A percentile compares a stretch with the other conserved stretches of the same genome.
phyloP scores from a whole-genome alignment of 2,888 invertebrate species.

The Nephrotoma guestfalica region DNA sequence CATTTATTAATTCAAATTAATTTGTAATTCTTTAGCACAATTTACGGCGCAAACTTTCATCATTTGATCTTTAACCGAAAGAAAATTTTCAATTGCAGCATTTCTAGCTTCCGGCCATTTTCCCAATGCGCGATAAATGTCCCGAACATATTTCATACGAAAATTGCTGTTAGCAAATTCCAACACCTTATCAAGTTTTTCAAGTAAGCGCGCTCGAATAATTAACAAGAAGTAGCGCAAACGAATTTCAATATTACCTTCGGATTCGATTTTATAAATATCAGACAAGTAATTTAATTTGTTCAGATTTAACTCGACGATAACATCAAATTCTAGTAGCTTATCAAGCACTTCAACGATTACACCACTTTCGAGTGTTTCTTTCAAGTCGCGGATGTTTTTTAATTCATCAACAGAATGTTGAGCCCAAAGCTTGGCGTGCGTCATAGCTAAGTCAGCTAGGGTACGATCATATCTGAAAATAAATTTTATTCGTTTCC shows the following conservation, averaged over 20 bases:
- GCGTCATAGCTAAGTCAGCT: slow-evolving; percentile 41
- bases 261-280: slow-evolving; percentile 46
- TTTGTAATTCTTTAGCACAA: slow-evolving; percentile 55
- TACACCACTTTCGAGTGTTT: slow-evolving; percentile 45
- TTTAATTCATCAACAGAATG: slow-evolving; percentile 32
- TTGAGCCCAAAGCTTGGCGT: slow-evolving; percentile 41
- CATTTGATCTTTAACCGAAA: slow-evolving; percentile 55
- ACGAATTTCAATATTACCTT: slow-evolving; percentile 65
- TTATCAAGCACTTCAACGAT: slow-evolving; percentile 51
- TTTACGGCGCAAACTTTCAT: slow-evolving; percentile 68
- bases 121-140: slow-evolving; percentile 73
- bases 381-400: slow-evolving; percentile 38
- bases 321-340: slow-evolving; percentile 39
- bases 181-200: slow-evolving; percentile 52
- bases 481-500: slow-evolving; percentile 12
- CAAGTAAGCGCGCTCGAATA: slow-evolving; percentile 54
- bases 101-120: slow-evolving; percentile 59
- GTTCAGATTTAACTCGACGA: slow-evolving; percentile 37
- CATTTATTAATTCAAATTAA: slow-evolving; percentile 16
- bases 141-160: slow-evolving; percentile 82
- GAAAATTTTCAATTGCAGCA: slow-evolving; percentile 56
- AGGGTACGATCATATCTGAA: slow-evolving; percentile 52
- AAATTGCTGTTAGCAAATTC: slow-evolving; percentile 72
- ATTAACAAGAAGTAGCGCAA: slow-evolving; percentile 65
- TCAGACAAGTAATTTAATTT: slow-evolving; percentile 39